Conservation (phyloP, 2,113 vertebrate species). For the Triplophysa rosa region DNA sequence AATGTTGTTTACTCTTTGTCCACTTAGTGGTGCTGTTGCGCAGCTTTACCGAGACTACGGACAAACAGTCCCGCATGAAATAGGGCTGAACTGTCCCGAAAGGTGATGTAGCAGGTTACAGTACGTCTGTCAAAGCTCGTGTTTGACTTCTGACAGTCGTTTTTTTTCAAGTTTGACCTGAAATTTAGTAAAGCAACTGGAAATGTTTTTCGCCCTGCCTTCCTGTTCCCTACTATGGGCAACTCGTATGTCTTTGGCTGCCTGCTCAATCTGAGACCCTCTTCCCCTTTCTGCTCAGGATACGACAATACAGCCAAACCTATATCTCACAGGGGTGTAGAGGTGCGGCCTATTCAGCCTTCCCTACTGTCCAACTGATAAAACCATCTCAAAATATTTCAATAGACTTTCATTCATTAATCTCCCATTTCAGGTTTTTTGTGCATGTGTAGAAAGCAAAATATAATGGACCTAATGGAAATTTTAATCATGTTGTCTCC, state of each 20-base stretch:
- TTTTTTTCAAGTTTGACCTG: constrained; percentile 15
- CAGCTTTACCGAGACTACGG: constrained; percentile 26
- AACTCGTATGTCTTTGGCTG: constrained; percentile 38
- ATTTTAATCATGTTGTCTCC: too few relatives aligned
- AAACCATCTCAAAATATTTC: too few relatives aligned
- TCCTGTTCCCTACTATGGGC: constrained; percentile 19
- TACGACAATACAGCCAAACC: constrained; percentile 58
- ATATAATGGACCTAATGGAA: too few relatives aligned
- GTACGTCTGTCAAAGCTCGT: not conserved
- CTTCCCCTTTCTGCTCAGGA: constrained; percentile 62
- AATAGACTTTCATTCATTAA: too few relatives aligned
- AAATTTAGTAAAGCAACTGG: not conserved
- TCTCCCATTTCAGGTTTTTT: too few relatives aligned
- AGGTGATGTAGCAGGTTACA: constrained; percentile 14
- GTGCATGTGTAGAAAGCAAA: too few relatives aligned
- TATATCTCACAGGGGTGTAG: constrained; percentile 31
- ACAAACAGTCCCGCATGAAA: constrained; percentile 13
- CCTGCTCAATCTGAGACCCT: constrained; percentile 50
- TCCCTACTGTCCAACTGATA: constrained; percentile 7
- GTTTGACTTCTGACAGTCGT: not conserved
- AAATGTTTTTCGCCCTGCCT: constrained; percentile 39
- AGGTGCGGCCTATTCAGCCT: constrained; percentile 18
- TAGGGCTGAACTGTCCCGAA: too few relatives aligned
- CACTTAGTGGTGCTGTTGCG: constrained; percentile 44
- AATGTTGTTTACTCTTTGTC: constrained; percentile 40